Evolutionary conservation across 64 coral and sea anemone species (phyloP), one percentile per base, ranked within the genome.

Genomic region (Trachythela sp.): DNA sequence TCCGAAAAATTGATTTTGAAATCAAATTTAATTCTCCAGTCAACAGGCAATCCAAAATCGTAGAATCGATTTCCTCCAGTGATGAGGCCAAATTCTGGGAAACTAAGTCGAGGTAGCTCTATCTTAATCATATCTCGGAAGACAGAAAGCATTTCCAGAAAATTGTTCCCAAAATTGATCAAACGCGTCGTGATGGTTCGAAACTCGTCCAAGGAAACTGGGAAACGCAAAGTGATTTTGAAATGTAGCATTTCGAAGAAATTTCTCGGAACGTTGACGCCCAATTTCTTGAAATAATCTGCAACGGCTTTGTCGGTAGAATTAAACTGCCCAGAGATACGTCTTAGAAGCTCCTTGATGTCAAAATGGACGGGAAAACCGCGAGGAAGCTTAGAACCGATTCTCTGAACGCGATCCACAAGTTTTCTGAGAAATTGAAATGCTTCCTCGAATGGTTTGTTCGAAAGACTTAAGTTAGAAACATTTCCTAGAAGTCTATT

Each of bases 181-280:
- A 98, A 40, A 14, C 87, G 41, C 80, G 93, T 84, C 34, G 59
- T 71, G 34, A 98, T 80, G 32, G 48, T 31, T 39, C 29, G 90
- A 59, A 94, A 98, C 64, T 86, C 91, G 3, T 88, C 84, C 83
- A 98, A 77, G 2, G 93, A 94, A 22, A 89, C 56, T 1, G 95
- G 88, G 1, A 98, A 85, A 33, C 77, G 89, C 3, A 98, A 58
- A 35, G 93, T 89, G 43, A 93, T 85, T 14, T 86, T 89, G 85
- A 98, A 98, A 33, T 93, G 95, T 39, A 98, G 51, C 70, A 94
- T 93, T 37, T 90, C 41, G 2, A 77, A 48, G 86, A 98, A 94
- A 33, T 91, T 91, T 51, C 52, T 64, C 2, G 95, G 95, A 0
- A 98, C 60, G 20, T 86, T 83, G 14, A 92, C 20, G 31, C 91